Evolutionary conservation across 2,113 vertebrate species (phyloP), one percentile per base, ranked within the genome.

Genomic region (Zosterops borbonicus): DNA sequence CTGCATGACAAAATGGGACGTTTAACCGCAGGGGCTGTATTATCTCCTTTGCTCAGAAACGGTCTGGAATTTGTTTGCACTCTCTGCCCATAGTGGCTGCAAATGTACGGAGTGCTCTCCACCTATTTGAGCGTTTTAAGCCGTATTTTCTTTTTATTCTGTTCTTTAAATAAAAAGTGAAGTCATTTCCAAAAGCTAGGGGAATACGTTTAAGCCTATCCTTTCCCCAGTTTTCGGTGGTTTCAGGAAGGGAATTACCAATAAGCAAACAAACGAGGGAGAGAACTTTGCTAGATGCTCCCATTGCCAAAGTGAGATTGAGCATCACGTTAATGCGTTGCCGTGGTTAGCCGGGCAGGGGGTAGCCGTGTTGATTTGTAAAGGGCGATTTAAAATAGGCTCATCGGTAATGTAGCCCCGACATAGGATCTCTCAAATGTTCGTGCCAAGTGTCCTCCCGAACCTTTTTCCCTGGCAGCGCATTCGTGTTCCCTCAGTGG

Each of bases 1-100:
- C 97, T 99, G 98, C 99, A 98, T 98, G 98, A 98, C 97, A 98
- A 98, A 99, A 99, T 97, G 98, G 98, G 99, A 98, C 98, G 98
- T 99, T 99, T 99, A 98, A 98, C 97, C 97, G 97, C 94, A 96
- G 98, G 98, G 92, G 98, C 98, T 98, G 97, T 97, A 97, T 98
- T 95, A 98, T 98, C 98, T 97, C 96, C 96, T 97, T 93, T 97
- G 89, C 95, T 97, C 95, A 96, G 97, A 97, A 96, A 97, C 95
- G 98, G 98, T 97, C 97, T 98, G 97, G 98, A 98, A 98, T 99
- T 98, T 98, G 98, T 98, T 98, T 98, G 98, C 97, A 97, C 97
- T 97, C 97, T 98, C 96, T 96, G 98, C 97, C 98, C 97, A 97
- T 97, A 96, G 98, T 97, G 98, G 98, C 98, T 98, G 97, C 97